These are phyloP conservation scores for Leucophora obtusa DNA, from an alignment of 2,888 invertebrate species.

Conservation along the genomic window DNA sequence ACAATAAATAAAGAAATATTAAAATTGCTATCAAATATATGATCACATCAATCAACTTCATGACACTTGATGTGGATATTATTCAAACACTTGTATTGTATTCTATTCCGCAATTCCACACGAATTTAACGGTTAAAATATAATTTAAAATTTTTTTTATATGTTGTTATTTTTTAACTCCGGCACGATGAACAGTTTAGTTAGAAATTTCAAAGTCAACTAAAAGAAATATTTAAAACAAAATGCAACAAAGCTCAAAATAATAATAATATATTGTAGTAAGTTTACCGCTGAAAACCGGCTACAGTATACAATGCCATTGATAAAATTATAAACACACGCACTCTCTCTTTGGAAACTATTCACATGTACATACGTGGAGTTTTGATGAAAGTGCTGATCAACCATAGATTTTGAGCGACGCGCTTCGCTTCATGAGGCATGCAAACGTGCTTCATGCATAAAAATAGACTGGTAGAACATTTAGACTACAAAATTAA, in stretches of 20 bases:
- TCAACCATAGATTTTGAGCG: constrained; percentile 55
- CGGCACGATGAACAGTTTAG: constrained; percentile 57
- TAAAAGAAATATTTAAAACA: constrained; percentile 68
- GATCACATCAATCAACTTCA: constrained; percentile 77
- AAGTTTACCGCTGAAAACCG: constrained; percentile 42
- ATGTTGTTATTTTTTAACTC: constrained; percentile 22
- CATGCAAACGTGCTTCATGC: constrained; percentile 59
- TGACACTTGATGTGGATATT: constrained; percentile 67
- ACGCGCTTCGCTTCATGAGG: constrained; percentile 52
- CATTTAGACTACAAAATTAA: background rate
- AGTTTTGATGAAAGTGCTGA: constrained; percentile 64
- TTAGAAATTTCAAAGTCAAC: constrained; percentile 71
- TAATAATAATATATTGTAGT: constrained; percentile 34
- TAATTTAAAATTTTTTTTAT: constrained; percentile 21
- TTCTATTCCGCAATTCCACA: constrained; percentile 21
- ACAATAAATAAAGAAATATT: constrained; percentile 74
- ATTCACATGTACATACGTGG: constrained; percentile 22
- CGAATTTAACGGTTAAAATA: constrained; percentile 7
- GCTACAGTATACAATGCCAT: constrained; percentile 34
- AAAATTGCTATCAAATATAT: constrained; percentile 75
- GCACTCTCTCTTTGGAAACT: constrained; percentile 51
- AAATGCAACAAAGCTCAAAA: constrained; percentile 68
- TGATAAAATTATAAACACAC: constrained; percentile 35
- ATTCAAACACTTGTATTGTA: constrained; percentile 22
- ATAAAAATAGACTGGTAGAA: background rate